Conservation (phyloP, 2,113 vertebrate species). For the Macroglossus sobrinus region DNA sequence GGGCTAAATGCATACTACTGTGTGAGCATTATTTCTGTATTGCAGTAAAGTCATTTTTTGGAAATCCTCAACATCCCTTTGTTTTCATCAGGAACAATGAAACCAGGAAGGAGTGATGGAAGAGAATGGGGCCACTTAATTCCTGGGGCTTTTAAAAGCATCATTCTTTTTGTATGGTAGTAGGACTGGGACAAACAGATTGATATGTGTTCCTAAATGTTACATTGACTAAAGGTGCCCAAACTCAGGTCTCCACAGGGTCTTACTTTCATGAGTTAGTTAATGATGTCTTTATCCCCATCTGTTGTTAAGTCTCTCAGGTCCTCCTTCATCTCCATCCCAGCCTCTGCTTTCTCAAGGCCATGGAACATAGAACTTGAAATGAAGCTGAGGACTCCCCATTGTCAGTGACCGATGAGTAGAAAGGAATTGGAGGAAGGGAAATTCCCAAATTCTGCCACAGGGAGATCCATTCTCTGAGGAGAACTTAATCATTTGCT, state of each 20-base stretch:
- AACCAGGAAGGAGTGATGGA: not conserved
- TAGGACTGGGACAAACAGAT: not conserved
- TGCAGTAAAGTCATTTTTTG: not conserved
- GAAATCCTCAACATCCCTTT: not conserved
- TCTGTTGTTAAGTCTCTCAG: not conserved
- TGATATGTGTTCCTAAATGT: not conserved
- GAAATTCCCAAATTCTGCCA: not conserved
- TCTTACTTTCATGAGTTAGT: not conserved
- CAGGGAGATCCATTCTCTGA: not conserved
- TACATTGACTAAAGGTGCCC: not conserved
- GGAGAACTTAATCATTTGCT: slow-evolving; percentile 26
- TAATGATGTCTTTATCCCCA: not conserved
- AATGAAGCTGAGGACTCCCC: not conserved
- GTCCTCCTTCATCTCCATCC: not conserved
- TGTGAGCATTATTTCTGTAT: not conserved
- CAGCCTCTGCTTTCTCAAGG: not conserved
- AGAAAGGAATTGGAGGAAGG: not conserved
- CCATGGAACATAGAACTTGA: not conserved
- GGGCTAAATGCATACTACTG: not conserved
- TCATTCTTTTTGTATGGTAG: not conserved
- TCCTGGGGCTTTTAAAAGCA: not conserved
- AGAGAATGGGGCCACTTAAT: not conserved
- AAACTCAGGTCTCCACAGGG: not conserved
- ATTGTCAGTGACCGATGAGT: not conserved
- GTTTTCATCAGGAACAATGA: not conserved